A percentile compares a stretch with the other conserved stretches of the same genome.
These are phyloP conservation scores for Junonia oenone DNA, from an alignment of 2,888 invertebrate genomes.

Conservation along the genomic window DNA sequence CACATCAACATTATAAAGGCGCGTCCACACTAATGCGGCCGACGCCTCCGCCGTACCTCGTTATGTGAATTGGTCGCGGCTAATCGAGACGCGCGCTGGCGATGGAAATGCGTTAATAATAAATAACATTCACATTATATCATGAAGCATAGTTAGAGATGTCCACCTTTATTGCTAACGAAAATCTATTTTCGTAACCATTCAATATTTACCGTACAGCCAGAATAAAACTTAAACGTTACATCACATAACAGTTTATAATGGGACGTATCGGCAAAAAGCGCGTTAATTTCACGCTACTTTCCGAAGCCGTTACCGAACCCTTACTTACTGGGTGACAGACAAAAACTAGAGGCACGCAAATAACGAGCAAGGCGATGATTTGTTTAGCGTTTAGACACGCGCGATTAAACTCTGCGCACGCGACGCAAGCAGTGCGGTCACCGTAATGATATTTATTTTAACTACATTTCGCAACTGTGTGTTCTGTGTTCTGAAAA, in stretches of 20 bases:
- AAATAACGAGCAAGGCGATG: constrained; percentile 13
- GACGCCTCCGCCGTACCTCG: constrained; percentile 46
- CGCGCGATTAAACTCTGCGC: constrained; percentile 27
- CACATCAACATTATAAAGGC: constrained; percentile 31
- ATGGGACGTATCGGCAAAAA: neutral
- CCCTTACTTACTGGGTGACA: constrained; percentile 12
- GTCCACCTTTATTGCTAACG: neutral
- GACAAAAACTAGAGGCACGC: constrained; percentile 19
- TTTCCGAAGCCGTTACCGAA: constrained; percentile 7
- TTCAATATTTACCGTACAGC: neutral
- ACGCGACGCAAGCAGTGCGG: constrained; percentile 16
- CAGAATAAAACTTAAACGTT: neutral
- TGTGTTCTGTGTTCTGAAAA: neutral
- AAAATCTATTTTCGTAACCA: neutral
- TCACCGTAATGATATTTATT: constrained; percentile 9
- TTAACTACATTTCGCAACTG: neutral
- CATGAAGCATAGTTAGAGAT: neutral
- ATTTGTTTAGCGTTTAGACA: constrained; percentile 26
- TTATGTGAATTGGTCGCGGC: constrained; percentile 52
- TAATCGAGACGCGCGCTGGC: constrained; percentile 38
- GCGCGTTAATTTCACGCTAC: constrained; percentile 1
- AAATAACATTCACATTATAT: constrained; percentile 15
- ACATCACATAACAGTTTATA: neutral
- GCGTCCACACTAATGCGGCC: constrained; percentile 40
- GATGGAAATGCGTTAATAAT: constrained; percentile 20